Evolutionary conservation across 2,797 vertebrate genomes (phyloP).

Genomic region (Pipistrellus kuhlii): DNA sequence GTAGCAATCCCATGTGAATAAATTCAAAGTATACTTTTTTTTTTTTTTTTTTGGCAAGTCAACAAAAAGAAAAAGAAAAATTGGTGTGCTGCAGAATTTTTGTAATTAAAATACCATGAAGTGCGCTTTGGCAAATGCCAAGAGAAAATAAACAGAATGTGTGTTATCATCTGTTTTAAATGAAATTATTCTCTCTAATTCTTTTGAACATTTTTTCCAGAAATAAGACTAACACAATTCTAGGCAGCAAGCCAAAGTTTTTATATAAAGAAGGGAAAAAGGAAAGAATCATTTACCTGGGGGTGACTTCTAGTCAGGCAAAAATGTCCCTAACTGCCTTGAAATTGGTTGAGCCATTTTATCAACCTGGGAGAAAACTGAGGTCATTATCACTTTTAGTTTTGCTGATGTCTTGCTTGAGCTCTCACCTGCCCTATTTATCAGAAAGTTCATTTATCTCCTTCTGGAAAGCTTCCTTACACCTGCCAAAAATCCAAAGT

Average conservation of each 20-base stretch:
- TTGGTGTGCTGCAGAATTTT: no score
- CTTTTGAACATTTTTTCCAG: slow-evolving; percentile 23
- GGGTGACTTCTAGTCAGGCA: neutral
- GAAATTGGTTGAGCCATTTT: neutral
- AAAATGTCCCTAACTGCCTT: neutral
- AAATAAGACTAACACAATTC: slow-evolving; percentile 29
- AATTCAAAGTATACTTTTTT: no score
- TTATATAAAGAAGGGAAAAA: neutral
- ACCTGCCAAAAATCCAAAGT: neutral
- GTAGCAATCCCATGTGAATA: no score
- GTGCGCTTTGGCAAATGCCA: neutral
- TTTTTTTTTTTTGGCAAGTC: no score
- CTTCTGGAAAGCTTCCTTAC: neutral
- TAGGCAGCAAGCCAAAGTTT: slow-evolving; percentile 42
- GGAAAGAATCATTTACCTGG: neutral
- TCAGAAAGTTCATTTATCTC: slow-evolving; percentile 37
- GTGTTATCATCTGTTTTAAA: neutral
- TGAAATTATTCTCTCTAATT: slow-evolving; percentile 19
- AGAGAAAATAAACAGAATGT: slow-evolving; percentile 29
- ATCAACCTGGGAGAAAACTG: neutral
- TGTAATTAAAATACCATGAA: neutral
- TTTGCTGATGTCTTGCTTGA: slow-evolving; percentile 49
- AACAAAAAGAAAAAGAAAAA: no score
- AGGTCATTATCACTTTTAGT: neutral
- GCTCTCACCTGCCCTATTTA: neutral